Base-by-base conservation (phyloP, 2,113 vertebrate genomes). In the Leucopsar rothschildi region DNA sequence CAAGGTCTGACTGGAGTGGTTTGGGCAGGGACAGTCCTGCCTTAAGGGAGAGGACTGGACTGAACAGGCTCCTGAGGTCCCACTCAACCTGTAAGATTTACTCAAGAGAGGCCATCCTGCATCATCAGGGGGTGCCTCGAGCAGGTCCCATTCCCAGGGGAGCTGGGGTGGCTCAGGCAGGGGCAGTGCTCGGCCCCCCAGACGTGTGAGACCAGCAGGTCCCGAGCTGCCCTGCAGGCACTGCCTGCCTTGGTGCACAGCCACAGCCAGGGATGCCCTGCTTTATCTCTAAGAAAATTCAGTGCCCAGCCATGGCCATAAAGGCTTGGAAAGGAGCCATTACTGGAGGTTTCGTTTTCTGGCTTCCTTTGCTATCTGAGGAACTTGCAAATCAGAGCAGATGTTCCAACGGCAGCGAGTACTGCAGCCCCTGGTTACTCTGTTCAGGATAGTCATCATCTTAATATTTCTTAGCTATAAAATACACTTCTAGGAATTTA, bases 271-370 rank as follows among this genome's bases (percentile, higher is more conserved):
- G 72, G n/a, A 16, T 84, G 23, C 47, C n/a, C 40, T 78, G 60
- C 68, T 83, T 59, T 65, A 68, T 80, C 52, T 75, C 82, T 8
- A 75, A 60, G 68, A 71, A 64, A 85, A 64, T 57, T 50, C 56
- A 12, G 15, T 86, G 60, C 69, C 63, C 49, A 64, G n/a, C 42
- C 45, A 25, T 80, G 59, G 52, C 83, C 50, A 6, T 69, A 79
- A 82, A 89, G 50, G 22, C 73, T 89, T 95, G 95, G 92, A 93
- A 70, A 69, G 15, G 60, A 88, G 56, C 90, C 59, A 57, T 86
- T 68, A 44, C 65, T 7, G 2, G 80, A 76, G 63, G 78, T 92
- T 92, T 93, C 12, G 5, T 85, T 91, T 92, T 70, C 81, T 80
- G 66, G 27, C 55, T 87, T 92, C 59, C 11, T 39, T 81, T 86